Evolutionary conservation across 1,140 invertebrate species (phyloP).

Genomic region (Chrysopa pallens): DNA sequence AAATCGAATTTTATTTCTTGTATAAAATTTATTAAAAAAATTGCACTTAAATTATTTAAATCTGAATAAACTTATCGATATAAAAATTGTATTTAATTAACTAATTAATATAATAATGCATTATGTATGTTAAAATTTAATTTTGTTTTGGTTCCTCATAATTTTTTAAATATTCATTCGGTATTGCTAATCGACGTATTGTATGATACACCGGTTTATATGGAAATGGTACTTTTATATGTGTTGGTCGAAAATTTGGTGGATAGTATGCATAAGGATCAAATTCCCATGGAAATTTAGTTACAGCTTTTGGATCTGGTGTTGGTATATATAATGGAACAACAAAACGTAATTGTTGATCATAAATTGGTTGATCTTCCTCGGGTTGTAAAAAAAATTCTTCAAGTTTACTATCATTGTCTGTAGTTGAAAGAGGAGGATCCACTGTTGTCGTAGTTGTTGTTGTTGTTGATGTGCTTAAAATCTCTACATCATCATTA

Average conservation of each 20-base stretch:
- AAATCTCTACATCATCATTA: too few relatives aligned
- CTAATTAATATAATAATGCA: too few relatives aligned
- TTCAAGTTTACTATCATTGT: too few relatives aligned
- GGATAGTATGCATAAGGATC: conserved; percentile 13
- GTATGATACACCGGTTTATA: conserved; percentile 15
- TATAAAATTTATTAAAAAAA: too few relatives aligned
- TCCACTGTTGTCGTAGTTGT: conserved; percentile 6
- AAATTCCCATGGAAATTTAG: conserved; percentile 10
- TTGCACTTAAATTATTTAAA: too few relatives aligned
- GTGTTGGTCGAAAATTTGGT: conserved; percentile 9
- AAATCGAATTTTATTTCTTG: too few relatives aligned
- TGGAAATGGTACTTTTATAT: conserved; percentile 10
- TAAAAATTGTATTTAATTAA: too few relatives aligned
- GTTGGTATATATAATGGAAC: conserved; percentile 12
- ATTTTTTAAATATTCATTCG: conserved; percentile 2
- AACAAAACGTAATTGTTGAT: conserved; percentile 16
- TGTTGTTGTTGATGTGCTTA: conserved; percentile 5
- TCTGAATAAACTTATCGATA: too few relatives aligned
- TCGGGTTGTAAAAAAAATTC: conserved; percentile 1
- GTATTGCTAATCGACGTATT: conserved; percentile 14
- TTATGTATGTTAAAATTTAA: too few relatives aligned
- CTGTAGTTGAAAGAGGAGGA: neutral
- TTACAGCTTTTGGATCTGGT: conserved; percentile 6
- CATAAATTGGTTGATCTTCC: conserved; percentile 6
- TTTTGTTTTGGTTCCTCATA: too few relatives aligned